These are phyloP conservation scores for Novumbra hubbsi DNA, from an alignment of 2,797 vertebrate genomes.

Conservation along the genomic window DNA sequence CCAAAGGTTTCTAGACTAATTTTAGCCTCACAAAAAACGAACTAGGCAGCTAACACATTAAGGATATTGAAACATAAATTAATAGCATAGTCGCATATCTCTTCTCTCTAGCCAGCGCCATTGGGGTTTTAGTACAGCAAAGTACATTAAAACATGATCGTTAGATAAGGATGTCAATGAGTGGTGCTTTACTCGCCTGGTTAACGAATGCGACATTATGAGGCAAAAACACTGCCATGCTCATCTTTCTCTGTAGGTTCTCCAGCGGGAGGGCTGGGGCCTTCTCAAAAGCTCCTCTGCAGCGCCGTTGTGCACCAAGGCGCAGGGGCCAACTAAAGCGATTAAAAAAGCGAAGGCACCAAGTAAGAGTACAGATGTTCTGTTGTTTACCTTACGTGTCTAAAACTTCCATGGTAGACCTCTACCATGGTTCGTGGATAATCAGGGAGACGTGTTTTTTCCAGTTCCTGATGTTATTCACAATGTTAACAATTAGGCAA, in stretches of 20 bases:
- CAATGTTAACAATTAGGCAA: no score
- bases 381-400: background rate
- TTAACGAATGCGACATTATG: background rate
- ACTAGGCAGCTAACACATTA: background rate
- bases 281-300: constrained; percentile 41
- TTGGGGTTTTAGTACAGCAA: background rate
- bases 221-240: background rate
- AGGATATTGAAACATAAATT: background rate
- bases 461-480: no score
- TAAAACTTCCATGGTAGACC: no score
- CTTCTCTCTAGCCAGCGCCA: no score
- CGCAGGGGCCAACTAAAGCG: constrained; percentile 45
- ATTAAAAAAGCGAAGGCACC: constrained; percentile 49
- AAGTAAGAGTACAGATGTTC: constrained; percentile 58
- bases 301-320: constrained; percentile 57
- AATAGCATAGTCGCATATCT: background rate
- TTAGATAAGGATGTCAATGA: background rate
- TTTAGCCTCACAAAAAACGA: background rate
- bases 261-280: constrained; percentile 55
- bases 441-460: no score
- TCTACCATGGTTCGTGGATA: no score
- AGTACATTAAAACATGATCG: background rate
- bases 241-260: constrained; percentile 37
- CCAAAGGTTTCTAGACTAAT: background rate
- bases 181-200: background rate